These are phyloP conservation scores for Cyprinodon diabolis DNA, from an alignment of 2,797 vertebrate species.

Conservation along the genomic window DNA sequence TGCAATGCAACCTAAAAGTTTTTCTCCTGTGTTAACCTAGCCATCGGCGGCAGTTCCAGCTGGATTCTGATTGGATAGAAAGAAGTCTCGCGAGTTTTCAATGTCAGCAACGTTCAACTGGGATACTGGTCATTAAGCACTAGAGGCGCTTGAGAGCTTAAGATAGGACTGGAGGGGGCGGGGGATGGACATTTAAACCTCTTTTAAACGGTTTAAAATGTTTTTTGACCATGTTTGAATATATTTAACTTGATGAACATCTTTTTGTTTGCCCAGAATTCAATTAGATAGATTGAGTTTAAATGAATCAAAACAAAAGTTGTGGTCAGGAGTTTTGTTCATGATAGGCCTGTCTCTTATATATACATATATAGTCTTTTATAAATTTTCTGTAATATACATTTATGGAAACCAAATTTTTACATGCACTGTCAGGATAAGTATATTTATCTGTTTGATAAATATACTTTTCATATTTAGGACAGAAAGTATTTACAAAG, in stretches of 20 bases:
- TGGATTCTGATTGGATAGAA: conserved; percentile 50
- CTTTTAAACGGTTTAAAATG: neutral
- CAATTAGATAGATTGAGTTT: too few species aligned
- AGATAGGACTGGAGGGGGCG: neutral
- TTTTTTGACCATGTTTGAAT: neutral
- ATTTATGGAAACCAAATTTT: too few species aligned
- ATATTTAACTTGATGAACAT: neutral
- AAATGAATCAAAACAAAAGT: too few species aligned
- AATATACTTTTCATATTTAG: too few species aligned
- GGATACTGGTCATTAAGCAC: neutral
- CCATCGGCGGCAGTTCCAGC: neutral
- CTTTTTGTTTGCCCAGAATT: too few species aligned
- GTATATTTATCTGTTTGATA: too few species aligned
- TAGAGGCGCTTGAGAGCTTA: neutral
- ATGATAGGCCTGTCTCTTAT: too few species aligned
- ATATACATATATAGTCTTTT: too few species aligned
- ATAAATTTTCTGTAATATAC: too few species aligned
- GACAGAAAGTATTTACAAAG: too few species aligned
- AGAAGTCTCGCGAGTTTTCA: neutral
- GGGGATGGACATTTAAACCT: neutral
- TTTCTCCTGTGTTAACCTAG: neutral
- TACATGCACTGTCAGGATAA: too few species aligned
- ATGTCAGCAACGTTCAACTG: neutral
- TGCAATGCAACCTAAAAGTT: neutral
- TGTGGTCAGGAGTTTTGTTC: too few species aligned